Conservation (phyloP, 2,113 vertebrate species). For the Rissa tridactyla region DNA sequence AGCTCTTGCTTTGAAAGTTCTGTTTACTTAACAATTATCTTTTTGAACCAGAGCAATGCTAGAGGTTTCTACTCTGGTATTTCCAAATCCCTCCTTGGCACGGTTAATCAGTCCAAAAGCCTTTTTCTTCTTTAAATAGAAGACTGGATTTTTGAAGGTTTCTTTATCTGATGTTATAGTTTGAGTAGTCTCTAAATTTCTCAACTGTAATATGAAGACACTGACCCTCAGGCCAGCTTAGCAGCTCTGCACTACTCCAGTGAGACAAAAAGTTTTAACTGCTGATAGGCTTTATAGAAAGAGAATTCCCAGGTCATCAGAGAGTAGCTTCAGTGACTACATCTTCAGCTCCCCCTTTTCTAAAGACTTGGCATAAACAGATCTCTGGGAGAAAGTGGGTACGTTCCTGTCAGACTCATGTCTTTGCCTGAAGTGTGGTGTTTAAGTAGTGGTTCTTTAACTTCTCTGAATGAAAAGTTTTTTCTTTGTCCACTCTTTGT, state of each 20-base stretch:
- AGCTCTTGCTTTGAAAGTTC: slow-evolving; percentile 43
- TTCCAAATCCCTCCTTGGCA: slow-evolving; percentile 38
- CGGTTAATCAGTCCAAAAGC: not conserved
- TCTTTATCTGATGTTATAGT: not conserved
- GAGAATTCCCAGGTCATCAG: not conserved
- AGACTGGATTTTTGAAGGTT: slow-evolving; percentile 8
- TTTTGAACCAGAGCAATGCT: slow-evolving; percentile 28
- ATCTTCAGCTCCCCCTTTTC: not conserved
- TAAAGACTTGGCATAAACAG: not conserved
- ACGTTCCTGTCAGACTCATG: not conserved
- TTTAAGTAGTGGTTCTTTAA: not conserved
- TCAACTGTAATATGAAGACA: not conserved
- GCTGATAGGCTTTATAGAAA: not conserved
- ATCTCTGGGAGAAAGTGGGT: not conserved
- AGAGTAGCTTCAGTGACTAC: not conserved
- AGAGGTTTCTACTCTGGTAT: slow-evolving; percentile 32
- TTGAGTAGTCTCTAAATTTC: slow-evolving; percentile 1
- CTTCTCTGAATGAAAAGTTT: not conserved
- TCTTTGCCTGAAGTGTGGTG: not conserved
- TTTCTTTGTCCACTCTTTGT: not conserved
- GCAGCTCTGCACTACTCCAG: not conserved
- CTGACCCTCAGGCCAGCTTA: not conserved
- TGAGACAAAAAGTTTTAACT: not conserved
- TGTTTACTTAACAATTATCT: slow-evolving; percentile 56
- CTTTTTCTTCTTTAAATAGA: slow-evolving; percentile 17